Evolutionary conservation across 2,797 vertebrate genomes (phyloP).

Genomic region (Corythornis leucogaster): DNA sequence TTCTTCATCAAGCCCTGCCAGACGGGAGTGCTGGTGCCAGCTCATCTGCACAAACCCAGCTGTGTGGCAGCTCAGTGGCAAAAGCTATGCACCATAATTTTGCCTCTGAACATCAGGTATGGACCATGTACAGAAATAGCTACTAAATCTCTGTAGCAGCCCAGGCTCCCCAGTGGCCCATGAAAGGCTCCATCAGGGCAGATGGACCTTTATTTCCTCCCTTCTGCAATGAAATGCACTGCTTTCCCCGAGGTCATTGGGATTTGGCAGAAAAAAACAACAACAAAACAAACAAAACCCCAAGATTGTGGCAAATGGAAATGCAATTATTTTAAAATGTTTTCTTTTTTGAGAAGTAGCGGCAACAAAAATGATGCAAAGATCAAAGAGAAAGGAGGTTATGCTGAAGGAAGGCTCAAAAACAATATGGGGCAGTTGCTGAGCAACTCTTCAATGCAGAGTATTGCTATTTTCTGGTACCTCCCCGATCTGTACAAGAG

Average conservation of each 20-base stretch:
- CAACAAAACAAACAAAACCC: not conserved
- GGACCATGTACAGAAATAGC: not conserved
- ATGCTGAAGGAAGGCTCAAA: slow-evolving; percentile 29
- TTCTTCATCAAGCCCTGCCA: not conserved
- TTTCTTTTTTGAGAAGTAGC: slow-evolving; percentile 26
- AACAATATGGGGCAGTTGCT: slow-evolving; percentile 43
- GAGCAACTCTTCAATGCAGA: slow-evolving; percentile 59
- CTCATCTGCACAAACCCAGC: not conserved
- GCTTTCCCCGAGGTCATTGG: not conserved
- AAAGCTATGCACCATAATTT: not conserved
- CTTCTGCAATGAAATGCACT: not conserved
- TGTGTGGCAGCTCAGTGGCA: not conserved
- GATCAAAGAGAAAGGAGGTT: slow-evolving; percentile 67
- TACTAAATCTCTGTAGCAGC: not conserved
- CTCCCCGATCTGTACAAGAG: not conserved
- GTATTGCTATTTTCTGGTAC: slow-evolving; percentile 24
- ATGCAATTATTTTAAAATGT: slow-evolving; percentile 12
- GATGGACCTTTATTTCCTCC: not conserved
- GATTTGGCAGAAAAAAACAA: not conserved
- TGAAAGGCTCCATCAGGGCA: not conserved
- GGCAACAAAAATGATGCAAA: slow-evolving; percentile 22
- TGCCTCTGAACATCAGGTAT: not conserved
- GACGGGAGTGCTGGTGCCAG: not conserved
- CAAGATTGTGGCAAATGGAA: slow-evolving; percentile 8
- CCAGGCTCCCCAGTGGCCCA: not conserved